Base-by-base conservation (phyloP, 1,140 invertebrate species). In the Aphelinus atriplicis region DNA sequence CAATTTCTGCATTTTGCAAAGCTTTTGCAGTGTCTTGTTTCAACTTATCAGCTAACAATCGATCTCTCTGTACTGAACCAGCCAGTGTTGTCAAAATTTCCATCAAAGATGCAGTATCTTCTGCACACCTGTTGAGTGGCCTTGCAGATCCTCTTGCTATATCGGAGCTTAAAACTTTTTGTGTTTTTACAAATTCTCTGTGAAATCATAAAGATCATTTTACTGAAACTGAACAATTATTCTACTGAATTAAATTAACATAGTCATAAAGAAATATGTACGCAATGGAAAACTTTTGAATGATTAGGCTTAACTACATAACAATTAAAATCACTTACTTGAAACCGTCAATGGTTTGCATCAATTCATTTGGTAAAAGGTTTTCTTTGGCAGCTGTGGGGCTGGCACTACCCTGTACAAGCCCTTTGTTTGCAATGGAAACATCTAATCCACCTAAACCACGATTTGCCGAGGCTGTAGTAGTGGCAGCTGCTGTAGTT, bases 181-280 rank as follows among this genome's bases (percentile, higher is more conserved):
- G 94, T 68, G 93, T 91, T 88, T 96, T 95, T 0, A 96, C 93
- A 87, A 93, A 93, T 70, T 92, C 92, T 80, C 96, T 96, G 26
- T 26, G 77, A 90, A 90, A 46, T 53, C 9, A 61, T 56, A 42
- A 6, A 56, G 7, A 56, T 26, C 10, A 71, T 55, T 58, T 67
- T 56, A 45, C 4, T 43, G 5, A 48, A 42, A 7, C 9, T 48
- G 7, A 73, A 91, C 90, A 63, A 91, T 88, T 42, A 82, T 82
- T 78, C 65, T 57, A 65, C 68, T 76, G 26, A 68, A 68, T 53
- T 62, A 70, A 50, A 53, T 46, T 26, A 26, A 26, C 26, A 26
- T 26, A 26, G 26, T 26, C 10, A 60, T 67, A 51, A 71, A 26
- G 46, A 4, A 4, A 53, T 53, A 69, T 63, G 55, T 60, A 61